These are phyloP conservation scores for Amitus sp. DNA, from an alignment of 2,888 invertebrate species.

Conservation along the genomic window DNA sequence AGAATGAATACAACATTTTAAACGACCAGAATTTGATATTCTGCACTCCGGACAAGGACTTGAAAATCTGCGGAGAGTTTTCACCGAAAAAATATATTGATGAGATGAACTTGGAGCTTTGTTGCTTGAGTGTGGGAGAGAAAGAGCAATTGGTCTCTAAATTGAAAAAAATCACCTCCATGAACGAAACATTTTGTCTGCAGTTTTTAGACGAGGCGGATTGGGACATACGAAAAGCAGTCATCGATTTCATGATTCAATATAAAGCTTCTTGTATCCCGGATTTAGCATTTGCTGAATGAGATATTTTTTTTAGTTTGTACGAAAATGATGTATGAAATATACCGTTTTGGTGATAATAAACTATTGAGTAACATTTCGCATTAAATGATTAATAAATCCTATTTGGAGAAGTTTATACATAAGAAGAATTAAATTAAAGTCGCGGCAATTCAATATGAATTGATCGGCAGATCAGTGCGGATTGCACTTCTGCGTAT, in stretches of 20 bases:
- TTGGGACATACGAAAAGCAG: conserved; percentile 48
- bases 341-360: too few species aligned
- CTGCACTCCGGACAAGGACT: conserved; percentile 34
- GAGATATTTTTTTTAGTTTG: too few species aligned
- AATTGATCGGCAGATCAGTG: too few species aligned
- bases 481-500: too few species aligned
- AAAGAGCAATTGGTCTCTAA: conserved; percentile 41
- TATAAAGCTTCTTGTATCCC: conserved; percentile 44
- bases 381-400: too few species aligned
- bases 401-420: too few species aligned
- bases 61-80: conserved; percentile 33
- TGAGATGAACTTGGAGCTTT: conserved; percentile 28
- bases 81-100: conserved; percentile 25
- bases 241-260: conserved; percentile 45
- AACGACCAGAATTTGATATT: conserved; percentile 74
- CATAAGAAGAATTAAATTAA: too few species aligned
- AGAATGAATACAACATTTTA: conserved; percentile 71
- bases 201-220: conserved; percentile 45
- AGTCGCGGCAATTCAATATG: too few species aligned
- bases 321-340: too few species aligned
- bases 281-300: conserved; percentile 35
- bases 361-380: too few species aligned
- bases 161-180: conserved; percentile 45
- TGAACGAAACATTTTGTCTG: conserved; percentile 46
- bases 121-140: conserved; percentile 42